A percentile compares a stretch with the other conserved stretches of the same genome.
These are phyloP conservation scores for Heterocephalus glaber DNA, from an alignment of 2,113 vertebrate species.

Conservation along the genomic window DNA sequence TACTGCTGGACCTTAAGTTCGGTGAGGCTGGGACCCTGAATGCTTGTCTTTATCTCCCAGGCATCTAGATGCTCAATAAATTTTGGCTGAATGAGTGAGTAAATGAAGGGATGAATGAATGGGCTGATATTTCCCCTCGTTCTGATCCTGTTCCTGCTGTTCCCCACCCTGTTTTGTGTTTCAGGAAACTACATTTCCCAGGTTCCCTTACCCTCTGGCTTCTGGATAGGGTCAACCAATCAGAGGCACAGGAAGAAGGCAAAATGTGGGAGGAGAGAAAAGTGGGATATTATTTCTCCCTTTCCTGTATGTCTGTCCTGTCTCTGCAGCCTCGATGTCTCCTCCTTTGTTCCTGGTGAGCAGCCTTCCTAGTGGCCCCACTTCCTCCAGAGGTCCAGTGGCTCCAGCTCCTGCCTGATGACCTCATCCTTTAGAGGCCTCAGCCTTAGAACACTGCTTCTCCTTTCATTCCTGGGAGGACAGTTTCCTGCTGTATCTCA, in stretches of 20 bases:
- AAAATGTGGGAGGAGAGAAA: neutral
- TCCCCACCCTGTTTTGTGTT: neutral
- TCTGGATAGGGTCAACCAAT: neutral
- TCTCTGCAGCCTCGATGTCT: neutral
- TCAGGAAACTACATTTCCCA: slow-evolving; percentile 44
- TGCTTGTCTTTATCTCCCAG: neutral
- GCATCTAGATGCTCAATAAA: neutral
- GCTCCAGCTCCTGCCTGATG: neutral
- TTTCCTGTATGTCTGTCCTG: neutral
- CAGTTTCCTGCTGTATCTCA: neutral
- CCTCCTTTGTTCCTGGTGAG: neutral
- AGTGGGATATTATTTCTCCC: neutral
- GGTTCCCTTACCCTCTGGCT: neutral
- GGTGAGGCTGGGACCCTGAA: neutral
- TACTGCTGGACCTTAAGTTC: neutral
- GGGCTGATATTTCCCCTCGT: neutral
- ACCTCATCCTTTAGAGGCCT: neutral
- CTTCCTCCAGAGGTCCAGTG: neutral
- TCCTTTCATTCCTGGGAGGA: neutral
- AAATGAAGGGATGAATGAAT: neutral
- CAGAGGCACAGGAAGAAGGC: neutral
- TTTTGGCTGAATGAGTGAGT: neutral
- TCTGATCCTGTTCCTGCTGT: neutral
- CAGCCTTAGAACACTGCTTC: neutral
- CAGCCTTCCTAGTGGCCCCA: neutral